A percentile compares a stretch with the other conserved stretches of the same genome.
These are phyloP conservation scores for Ophion slaviceki DNA, from an alignment of 2,888 invertebrate species.

Conservation along the genomic window DNA sequence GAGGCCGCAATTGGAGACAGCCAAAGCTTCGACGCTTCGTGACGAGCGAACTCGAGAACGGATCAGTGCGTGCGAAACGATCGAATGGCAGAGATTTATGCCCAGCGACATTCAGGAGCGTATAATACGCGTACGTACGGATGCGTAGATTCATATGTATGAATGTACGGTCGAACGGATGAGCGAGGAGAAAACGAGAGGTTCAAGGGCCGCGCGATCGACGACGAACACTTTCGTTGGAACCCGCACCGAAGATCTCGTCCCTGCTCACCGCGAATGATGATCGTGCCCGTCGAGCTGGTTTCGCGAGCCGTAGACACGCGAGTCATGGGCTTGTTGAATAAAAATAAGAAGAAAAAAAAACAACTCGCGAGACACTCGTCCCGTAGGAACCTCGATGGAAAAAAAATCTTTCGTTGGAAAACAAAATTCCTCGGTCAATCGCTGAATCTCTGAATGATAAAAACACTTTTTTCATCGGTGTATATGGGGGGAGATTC, in stretches of 20 bases:
- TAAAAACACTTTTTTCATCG: too few relatives aligned
- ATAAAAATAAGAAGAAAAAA: neutral
- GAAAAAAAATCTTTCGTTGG: neutral
- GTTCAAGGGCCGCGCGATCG: constrained; percentile 57
- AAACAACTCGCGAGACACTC: neutral
- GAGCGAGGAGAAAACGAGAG: constrained; percentile 33
- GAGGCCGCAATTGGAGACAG: constrained; percentile 30
- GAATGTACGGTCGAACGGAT: constrained; percentile 2
- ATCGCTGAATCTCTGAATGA: neutral
- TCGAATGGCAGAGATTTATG: constrained; percentile 62
- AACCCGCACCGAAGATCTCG: constrained; percentile 12
- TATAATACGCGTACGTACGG: neutral
- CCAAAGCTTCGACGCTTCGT: constrained; percentile 56
- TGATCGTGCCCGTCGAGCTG: neutral
- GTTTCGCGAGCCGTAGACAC: constrained; percentile 22
- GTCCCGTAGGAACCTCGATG: neutral
- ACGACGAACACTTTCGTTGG: constrained; percentile 26
- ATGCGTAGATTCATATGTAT: neutral
- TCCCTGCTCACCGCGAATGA: neutral
- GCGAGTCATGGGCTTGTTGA: neutral
- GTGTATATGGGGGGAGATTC: too few relatives aligned
- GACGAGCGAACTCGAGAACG: constrained; percentile 62
- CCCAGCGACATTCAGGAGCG: constrained; percentile 49
- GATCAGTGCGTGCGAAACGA: constrained; percentile 67
- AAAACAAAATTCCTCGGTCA: neutral